Evolutionary conservation across 2,888 invertebrate genomes (phyloP).

Genomic region (Drosophila affinis): DNA sequence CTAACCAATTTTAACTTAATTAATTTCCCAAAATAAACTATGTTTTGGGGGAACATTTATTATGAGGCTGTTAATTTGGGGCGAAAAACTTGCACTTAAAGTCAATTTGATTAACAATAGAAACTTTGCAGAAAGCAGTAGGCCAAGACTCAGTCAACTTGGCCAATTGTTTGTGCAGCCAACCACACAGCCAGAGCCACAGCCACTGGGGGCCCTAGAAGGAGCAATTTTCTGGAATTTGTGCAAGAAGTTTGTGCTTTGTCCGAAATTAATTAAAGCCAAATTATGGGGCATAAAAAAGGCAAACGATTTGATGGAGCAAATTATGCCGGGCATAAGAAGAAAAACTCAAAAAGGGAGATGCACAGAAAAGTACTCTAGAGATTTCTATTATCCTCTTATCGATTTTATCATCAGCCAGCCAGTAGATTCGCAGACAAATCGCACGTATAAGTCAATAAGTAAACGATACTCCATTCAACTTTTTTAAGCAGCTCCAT

Average conservation of each 20-base stretch:
- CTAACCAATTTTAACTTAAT: slow-evolving; percentile 50
- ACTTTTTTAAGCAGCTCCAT: slow-evolving; percentile 34
- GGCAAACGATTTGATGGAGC: slow-evolving; percentile 1
- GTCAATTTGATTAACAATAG: slow-evolving; percentile 67
- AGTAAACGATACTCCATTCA: slow-evolving; percentile 18
- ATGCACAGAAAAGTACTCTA: not conserved
- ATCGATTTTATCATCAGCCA: slow-evolving; percentile 3
- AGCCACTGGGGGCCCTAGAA: slow-evolving; percentile 16
- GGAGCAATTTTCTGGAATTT: slow-evolving; percentile 43
- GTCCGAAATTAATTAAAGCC: slow-evolving; percentile 53
- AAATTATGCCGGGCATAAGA: slow-evolving; percentile 5
- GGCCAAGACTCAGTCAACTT: slow-evolving; percentile 55
- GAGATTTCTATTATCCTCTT: not conserved
- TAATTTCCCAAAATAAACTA: slow-evolving; percentile 46
- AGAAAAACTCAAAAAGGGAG: not conserved
- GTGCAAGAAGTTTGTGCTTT: slow-evolving; percentile 48
- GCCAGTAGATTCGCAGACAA: not conserved
- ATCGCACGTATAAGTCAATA: slow-evolving; percentile 7
- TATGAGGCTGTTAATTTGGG: slow-evolving; percentile 59
- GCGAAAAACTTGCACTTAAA: slow-evolving; percentile 49
- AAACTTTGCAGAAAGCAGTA: slow-evolving; percentile 51
- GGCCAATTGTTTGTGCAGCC: slow-evolving; percentile 54
- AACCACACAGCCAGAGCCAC: slow-evolving; percentile 25
- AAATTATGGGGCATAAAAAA: slow-evolving; percentile 42
- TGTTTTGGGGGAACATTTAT: slow-evolving; percentile 27